Base-by-base conservation (phyloP, 2,797 vertebrate genomes). In the Eremophila alpestris region DNA sequence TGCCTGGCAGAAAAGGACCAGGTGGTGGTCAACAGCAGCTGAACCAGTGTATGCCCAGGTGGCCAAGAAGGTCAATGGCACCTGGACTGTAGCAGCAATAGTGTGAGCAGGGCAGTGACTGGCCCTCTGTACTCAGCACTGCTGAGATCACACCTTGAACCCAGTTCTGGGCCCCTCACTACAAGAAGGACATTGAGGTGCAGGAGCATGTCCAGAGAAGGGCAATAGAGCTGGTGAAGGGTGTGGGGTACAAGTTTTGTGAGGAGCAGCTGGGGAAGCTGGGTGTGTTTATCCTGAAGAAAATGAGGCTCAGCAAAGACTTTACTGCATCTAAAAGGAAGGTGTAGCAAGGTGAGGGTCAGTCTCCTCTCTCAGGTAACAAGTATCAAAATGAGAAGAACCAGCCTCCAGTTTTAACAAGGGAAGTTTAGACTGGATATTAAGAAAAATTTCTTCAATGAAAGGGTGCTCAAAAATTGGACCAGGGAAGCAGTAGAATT, bases 221-320 rank as follows among this genome's bases (percentile, higher is more conserved):
- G 26, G 18, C 15, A 70, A 9, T 0, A 1, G 38, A 52, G 13
- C 6, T 38, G 16, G 11, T 16, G 29, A 63, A 56, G 10, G n/a
- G 5, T 22, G 12, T 70, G n/a, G 14, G 32, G 13, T 40, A 59
- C 18, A 71, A 59, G 13, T 52, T 45, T 59, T 59, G 34, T 32
- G 9, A 59, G 45, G 15, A 58, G 13, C 0, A 0, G 30, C 30
- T 9, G 7, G 13, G 22, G 15, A 43, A 76, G n/a, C 24, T 51
- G 12, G 12, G 7, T 14, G 11, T 40, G 29, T 46, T 77, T 40
- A 64, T 38, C 30, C 30, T 65, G 51, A 56, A 48, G 34, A 59
- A 65, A 70, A 77, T 13, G 13, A 71, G 26, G 11, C 22, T 46
- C 45, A 41, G 58, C 4, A 5, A 51, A 46, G 34, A 58, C 22